Evolutionary conservation across 1,140 invertebrate genomes (phyloP).

Genomic region (Drosophila arizonae): DNA sequence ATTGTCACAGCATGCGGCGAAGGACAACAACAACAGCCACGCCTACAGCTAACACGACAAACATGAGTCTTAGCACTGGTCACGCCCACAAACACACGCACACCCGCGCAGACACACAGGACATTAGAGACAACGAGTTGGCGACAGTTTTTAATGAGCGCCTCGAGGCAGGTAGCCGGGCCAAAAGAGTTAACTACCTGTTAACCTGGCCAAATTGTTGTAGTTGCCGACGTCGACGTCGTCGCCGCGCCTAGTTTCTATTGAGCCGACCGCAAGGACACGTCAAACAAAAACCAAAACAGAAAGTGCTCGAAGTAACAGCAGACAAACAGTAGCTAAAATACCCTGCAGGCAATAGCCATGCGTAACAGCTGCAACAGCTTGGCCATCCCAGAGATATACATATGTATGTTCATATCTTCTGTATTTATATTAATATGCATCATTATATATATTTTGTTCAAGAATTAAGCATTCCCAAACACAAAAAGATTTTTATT

Average conservation of each 20-base stretch:
- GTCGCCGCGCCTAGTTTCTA: constrained; percentile 25
- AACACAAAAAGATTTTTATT: too few relatives aligned
- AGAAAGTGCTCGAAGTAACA: neutral
- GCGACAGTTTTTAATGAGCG: constrained; percentile 35
- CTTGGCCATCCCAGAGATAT: too few relatives aligned
- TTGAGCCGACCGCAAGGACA: constrained; percentile 12
- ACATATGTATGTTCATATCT: too few relatives aligned
- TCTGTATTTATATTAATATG: too few relatives aligned
- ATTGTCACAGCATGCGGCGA: constrained; percentile 17
- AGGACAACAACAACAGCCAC: constrained; percentile 31
- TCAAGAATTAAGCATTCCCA: too few relatives aligned
- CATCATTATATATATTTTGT: too few relatives aligned
- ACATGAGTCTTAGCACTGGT: constrained; percentile 1
- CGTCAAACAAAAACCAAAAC: constrained; percentile 17
- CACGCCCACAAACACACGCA: constrained; percentile 21
- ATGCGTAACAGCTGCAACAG: neutral
- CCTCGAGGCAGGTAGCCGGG: constrained; percentile 6
- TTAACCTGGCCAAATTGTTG: constrained; percentile 9
- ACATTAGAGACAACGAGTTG: constrained; percentile 21
- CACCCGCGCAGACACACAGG: constrained; percentile 24
- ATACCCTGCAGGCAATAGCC: neutral
- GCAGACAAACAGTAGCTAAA: neutral
- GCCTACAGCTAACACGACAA: constrained; percentile 2
- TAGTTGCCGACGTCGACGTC: neutral
- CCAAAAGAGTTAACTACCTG: constrained; percentile 9